A percentile compares a stretch with the other conserved stretches of the same genome.
These are phyloP conservation scores for Ctenochaetus hawaiiensis DNA, from an alignment of 2,797 vertebrate genomes.

Conservation along the genomic window DNA sequence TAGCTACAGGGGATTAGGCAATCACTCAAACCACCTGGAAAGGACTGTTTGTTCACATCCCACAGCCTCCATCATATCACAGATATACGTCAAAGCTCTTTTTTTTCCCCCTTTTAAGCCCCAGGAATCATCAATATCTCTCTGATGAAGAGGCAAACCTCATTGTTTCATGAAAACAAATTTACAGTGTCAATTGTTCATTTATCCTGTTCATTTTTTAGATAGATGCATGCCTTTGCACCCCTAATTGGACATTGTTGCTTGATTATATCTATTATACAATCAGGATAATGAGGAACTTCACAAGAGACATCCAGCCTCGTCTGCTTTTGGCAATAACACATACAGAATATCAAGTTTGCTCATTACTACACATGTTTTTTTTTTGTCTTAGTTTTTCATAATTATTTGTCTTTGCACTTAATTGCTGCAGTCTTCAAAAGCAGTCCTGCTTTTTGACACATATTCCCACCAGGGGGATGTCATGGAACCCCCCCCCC, in stretches of 20 bases:
- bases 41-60: conserved; percentile 81
- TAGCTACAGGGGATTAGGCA: conserved; percentile 84
- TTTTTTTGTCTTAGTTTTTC: conserved; percentile 21
- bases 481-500: conserved; percentile 38
- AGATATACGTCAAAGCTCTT: conserved; percentile 63
- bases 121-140: conserved; percentile 60
- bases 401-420: conserved; percentile 48
- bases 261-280: conserved; percentile 80
- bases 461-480: conserved; percentile 51
- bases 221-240: conserved; percentile 42
- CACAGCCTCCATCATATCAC: conserved; percentile 76
- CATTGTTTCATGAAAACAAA: conserved; percentile 54
- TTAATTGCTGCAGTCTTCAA: conserved; percentile 50
- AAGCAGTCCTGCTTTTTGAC: conserved; percentile 44
- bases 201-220: conserved; percentile 44
- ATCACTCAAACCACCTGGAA: conserved; percentile 86
- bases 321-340: conserved; percentile 52
- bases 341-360: conserved; percentile 53
- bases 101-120: conserved; percentile 40
- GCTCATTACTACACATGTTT: conserved; percentile 43
- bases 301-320: conserved; percentile 50
- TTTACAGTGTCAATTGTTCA: conserved; percentile 55
- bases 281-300: conserved; percentile 75
- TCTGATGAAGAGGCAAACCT: conserved; percentile 61
- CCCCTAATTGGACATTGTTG: conserved; percentile 71